These are phyloP conservation scores for Andrena hattorfiana DNA, from an alignment of 2,888 invertebrate species.

Conservation along the genomic window DNA sequence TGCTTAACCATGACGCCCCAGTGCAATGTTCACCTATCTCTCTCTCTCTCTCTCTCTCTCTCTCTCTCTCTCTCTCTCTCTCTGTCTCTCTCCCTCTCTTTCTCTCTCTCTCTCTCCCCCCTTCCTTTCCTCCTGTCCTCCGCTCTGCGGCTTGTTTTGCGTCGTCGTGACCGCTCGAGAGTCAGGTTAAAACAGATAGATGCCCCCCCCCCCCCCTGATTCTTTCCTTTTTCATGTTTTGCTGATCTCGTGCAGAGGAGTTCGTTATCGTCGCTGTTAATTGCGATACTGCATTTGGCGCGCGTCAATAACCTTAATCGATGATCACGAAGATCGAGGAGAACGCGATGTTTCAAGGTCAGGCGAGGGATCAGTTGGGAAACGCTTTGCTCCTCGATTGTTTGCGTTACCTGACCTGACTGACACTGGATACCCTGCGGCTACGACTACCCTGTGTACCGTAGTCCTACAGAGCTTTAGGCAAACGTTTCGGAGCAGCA, in stretches of 20 bases:
- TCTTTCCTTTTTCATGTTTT: background rate
- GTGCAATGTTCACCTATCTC: conserved; percentile 10
- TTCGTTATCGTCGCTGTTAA: conserved; percentile 8
- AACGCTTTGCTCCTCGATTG: background rate
- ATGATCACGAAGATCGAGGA: background rate
- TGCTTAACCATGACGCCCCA: conserved; percentile 10
- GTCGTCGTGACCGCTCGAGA: conserved; percentile 3
- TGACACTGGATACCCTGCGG: background rate
- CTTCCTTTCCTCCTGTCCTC: background rate
- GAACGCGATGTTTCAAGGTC: background rate
- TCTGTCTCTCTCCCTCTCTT: conserved; percentile 6
- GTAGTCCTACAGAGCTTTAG: background rate
- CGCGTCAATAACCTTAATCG: background rate
- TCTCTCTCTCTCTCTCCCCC: background rate
- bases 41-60: background rate
- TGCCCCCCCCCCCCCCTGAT: background rate
- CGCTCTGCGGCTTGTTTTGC: background rate
- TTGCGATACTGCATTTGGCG: background rate
- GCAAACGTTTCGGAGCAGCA: background rate
- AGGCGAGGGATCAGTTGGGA: background rate
- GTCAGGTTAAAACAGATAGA: conserved; percentile 2
- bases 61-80: background rate
- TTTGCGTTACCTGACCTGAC: background rate
- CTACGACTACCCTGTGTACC: background rate
- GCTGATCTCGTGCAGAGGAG: background rate